Evolutionary conservation across 1,140 invertebrate genomes (phyloP).

Genomic region (Nylanderia fulva): DNA sequence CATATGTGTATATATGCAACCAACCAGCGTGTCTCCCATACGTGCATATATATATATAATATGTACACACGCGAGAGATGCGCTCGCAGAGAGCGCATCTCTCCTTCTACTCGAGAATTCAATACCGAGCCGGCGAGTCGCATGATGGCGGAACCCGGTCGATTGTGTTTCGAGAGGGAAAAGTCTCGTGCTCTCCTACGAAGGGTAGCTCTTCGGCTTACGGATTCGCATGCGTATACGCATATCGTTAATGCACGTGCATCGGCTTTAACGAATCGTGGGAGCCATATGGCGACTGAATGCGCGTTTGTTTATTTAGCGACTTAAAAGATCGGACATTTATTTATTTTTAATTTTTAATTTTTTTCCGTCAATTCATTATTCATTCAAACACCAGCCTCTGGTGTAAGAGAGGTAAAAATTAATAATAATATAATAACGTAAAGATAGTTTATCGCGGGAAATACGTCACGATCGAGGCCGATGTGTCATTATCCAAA

Average conservation of each 20-base stretch:
- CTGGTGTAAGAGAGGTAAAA: neutral
- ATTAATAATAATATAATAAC: too few species aligned
- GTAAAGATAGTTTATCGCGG: neutral
- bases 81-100: neutral
- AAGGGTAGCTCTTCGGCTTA: neutral
- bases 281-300: neutral
- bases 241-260: constrained; percentile 21
- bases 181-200: constrained; percentile 23
- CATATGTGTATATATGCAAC: constrained; percentile 12
- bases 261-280: neutral
- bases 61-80: neutral
- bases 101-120: constrained; percentile 43
- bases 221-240: neutral
- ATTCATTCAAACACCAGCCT: neutral
- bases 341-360: too few species aligned
- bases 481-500: constrained; percentile 35
- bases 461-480: neutral
- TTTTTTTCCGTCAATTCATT: neutral
- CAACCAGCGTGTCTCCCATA: neutral
- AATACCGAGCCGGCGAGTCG: constrained; percentile 33
- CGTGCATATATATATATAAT: neutral
- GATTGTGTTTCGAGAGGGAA: constrained; percentile 43
- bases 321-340: too few species aligned
- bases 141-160: constrained; percentile 29
- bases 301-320: neutral